A percentile compares a stretch with the other conserved stretches of the same genome.
Conservation (phyloP, 2,888 invertebrate species). For the Coelopa pilipes region DNA sequence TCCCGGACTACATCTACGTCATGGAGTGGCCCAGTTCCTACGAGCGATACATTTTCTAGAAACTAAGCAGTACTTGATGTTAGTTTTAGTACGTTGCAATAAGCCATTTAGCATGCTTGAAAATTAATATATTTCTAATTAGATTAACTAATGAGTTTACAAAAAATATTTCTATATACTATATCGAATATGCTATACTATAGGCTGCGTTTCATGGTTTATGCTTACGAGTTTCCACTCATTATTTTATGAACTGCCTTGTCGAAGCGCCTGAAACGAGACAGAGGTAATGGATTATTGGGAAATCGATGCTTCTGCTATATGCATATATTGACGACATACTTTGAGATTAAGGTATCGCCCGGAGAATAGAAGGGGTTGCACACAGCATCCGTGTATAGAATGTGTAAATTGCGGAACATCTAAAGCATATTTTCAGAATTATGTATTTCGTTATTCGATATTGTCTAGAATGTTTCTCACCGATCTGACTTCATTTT, state of each 20-base stretch:
- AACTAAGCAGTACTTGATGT: background rate
- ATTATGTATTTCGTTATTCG: conserved; percentile 11
- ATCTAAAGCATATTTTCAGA: conserved; percentile 69
- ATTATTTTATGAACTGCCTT: conserved; percentile 74
- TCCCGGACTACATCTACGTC: conserved; percentile 70
- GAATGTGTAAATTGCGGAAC: conserved; percentile 89
- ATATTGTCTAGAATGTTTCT: conserved; percentile 39
- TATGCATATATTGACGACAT: conserved; percentile 61
- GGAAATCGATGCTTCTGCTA: background rate
- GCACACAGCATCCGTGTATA: conserved; percentile 94
- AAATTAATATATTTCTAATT: background rate
- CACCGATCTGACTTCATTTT: conserved; percentile 94
- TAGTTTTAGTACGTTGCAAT: background rate
- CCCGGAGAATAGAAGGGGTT: conserved; percentile 98
- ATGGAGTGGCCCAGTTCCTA: conserved; percentile 69
- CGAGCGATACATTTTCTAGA: conserved; percentile 59
- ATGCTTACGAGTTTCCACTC: conserved; percentile 56
- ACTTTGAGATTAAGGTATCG: conserved; percentile 88
- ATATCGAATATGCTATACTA: no score
- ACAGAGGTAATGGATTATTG: conserved; percentile 14
- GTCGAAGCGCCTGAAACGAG: conserved; percentile 73
- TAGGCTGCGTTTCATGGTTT: no score
- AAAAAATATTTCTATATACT: no score
- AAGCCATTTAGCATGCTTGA: background rate
- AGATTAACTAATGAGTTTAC: background rate